Evolutionary conservation across 2,888 invertebrate genomes (phyloP).

Genomic region (Cistogaster globosa): DNA sequence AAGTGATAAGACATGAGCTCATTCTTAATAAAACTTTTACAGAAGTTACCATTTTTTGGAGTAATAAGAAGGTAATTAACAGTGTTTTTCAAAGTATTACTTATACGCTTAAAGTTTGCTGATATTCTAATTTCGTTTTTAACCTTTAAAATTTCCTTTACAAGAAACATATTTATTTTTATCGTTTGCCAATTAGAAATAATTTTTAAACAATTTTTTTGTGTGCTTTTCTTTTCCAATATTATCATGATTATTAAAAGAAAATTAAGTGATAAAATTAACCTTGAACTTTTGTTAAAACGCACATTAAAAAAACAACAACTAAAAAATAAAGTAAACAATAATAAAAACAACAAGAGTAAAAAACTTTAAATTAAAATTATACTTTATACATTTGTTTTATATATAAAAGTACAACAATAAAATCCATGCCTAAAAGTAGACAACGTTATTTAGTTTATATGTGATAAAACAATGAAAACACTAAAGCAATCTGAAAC

Average conservation of each 20-base stretch:
- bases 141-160: constrained; percentile 41
- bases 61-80: constrained; percentile 53
- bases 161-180: constrained; percentile 3
- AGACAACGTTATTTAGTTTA: no score
- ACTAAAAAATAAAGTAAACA: not conserved
- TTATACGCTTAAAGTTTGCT: not conserved
- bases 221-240: constrained; percentile 16
- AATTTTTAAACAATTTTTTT: constrained; percentile 43
- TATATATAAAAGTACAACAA: no score
- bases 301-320: constrained; percentile 39
- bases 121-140: constrained; percentile 11
- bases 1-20: constrained; percentile 21
- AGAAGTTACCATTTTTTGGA: constrained; percentile 41
- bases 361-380: constrained; percentile 6
- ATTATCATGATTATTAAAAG: constrained; percentile 24
- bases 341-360: no score
- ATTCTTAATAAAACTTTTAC: constrained; percentile 40
- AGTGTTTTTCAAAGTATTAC: not conserved
- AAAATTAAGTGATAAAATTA: constrained; percentile 30
- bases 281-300: constrained; percentile 66
- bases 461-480: no score
- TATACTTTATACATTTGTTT: no score
- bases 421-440: no score
- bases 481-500: no score
- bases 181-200: constrained; percentile 57